A percentile compares a stretch with the other conserved stretches of the same genome.
These are phyloP conservation scores for Agriotes lineatus DNA, from an alignment of 2,888 invertebrate species.

Conservation along the genomic window DNA sequence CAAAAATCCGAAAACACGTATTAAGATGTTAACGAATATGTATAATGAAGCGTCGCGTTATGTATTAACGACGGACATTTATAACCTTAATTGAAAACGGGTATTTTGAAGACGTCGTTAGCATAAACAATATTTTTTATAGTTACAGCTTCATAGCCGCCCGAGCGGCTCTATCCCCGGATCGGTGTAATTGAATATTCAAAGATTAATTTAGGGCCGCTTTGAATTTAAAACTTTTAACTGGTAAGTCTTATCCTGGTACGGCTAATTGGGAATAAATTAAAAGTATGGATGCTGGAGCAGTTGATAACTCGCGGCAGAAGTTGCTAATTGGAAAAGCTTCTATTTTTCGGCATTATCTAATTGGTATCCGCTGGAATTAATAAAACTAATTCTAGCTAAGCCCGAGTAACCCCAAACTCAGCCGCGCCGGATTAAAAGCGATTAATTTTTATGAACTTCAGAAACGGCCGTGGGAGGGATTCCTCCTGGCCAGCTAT, in stretches of 20 bases:
- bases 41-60: constrained; percentile 46
- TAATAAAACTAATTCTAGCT: constrained; percentile 4
- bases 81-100: constrained; percentile 51
- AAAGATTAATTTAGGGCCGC: constrained; percentile 30
- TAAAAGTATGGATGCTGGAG: constrained; percentile 26
- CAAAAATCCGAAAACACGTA: constrained; percentile 50
- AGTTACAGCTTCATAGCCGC: constrained; percentile 16
- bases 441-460: no score
- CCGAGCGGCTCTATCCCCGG: constrained; percentile 9
- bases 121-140: constrained; percentile 38
- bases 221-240: constrained; percentile 29
- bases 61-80: constrained; percentile 50
- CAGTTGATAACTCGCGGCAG: constrained; percentile 16
- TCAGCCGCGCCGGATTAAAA: no score
- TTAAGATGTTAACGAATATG: constrained; percentile 51
- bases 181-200: constrained; percentile 36
- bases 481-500: no score
- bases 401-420: not conserved
- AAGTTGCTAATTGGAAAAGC: constrained; percentile 21
- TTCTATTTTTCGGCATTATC: constrained; percentile 5
- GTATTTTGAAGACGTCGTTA: constrained; percentile 41
- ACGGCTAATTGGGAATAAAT: constrained; percentile 35
- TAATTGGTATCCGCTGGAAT: not conserved
- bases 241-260: constrained; percentile 30
- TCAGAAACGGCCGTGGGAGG: no score